Percentiles rank a stretch among this genome's conserved stretches.
These are phyloP conservation scores for Archivesica marissinica DNA, from an alignment of 1,140 invertebrate genomes.

Conservation along the genomic window DNA sequence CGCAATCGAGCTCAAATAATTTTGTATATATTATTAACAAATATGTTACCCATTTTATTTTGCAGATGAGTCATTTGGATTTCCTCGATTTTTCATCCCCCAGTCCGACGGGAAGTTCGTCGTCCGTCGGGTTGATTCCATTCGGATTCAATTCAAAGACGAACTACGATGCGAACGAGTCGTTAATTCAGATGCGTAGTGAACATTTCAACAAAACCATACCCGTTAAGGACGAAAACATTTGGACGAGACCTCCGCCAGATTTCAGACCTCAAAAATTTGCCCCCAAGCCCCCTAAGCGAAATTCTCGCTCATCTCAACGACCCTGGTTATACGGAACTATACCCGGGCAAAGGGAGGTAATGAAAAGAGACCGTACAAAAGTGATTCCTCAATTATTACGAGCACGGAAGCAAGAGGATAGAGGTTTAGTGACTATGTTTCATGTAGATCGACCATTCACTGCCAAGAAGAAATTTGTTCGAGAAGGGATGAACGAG, in stretches of 20 bases:
- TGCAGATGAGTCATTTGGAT: conserved; percentile 49
- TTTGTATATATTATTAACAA: too few relatives aligned
- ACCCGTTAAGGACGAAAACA: conserved; percentile 71
- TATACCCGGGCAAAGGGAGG: conserved; percentile 71
- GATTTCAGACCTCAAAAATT: conserved; percentile 80
- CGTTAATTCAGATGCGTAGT: conserved; percentile 76
- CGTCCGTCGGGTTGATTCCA: conserved; percentile 70
- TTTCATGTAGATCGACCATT: conserved; percentile 78
- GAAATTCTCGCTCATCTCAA: conserved; percentile 80
- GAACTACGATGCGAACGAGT: conserved; percentile 77
- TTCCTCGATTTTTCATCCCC: conserved; percentile 53
- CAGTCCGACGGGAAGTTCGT: conserved; percentile 29
- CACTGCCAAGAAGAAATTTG: conserved; percentile 80
- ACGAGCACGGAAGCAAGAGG: conserved; percentile 51
- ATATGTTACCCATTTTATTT: too few relatives aligned
- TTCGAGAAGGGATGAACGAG: conserved; percentile 74
- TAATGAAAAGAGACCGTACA: conserved; percentile 65
- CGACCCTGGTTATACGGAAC: conserved; percentile 81
- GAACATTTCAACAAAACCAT: conserved; percentile 67
- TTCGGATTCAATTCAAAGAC: conserved; percentile 81
- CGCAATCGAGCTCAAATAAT: too few relatives aligned
- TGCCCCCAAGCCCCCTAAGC: conserved; percentile 79
- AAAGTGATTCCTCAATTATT: conserved; percentile 71
- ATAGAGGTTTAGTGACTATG: conserved; percentile 67
- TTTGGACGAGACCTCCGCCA: conserved; percentile 81